Base-by-base conservation (phyloP, 2,797 vertebrate genomes). In the Cirrhinus molitorella region DNA sequence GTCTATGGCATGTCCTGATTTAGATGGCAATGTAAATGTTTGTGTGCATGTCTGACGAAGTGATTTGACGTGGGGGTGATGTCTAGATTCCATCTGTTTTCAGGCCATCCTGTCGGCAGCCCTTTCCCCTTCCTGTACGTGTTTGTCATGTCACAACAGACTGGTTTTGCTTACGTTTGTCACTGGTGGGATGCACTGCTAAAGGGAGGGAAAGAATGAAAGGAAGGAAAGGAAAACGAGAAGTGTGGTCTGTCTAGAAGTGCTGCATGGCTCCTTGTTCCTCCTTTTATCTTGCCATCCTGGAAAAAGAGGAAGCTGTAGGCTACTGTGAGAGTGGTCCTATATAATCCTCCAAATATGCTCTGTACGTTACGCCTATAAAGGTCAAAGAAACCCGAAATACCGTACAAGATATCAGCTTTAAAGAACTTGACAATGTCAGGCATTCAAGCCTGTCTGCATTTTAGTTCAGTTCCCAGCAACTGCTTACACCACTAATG, bases 151-250 rank as follows among this genome's bases (percentile, higher is more conserved):
- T 73, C 80, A 73, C 43, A 47, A 73, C 68, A 17, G 47, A 68
- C 45, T 49, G 67, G 37, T 53, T 70, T 81, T 81, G 72, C 59
- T 87, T 10, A 12, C 81, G 59, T 57, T 74, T 86, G 57, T 76
- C 70, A 87, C 89, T 87, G 90, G 83, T 91, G 88, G 81, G 59
- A 77, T 85, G 83, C 80, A 88, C 51, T 53, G 28, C 13, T 68
- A 14, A 70, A 80, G 40, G 45, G 70, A 68, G 31, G 13, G 23
- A 70, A 34, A 70, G 81, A 86, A 73, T 79, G 70, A 79, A n/a
- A 75, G 68, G 71, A 79, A 83, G 75, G 65, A 77, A 81, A 63
- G 23, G 72, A 71, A 57, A 85, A 68, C 28, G 71, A 70, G 79
- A 73, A 79, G 78, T 74, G 49, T 70, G 17, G 4, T 75, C 49